phyloP scores from a whole-genome alignment of 2,797 vertebrate genomes.

The Pseudochirops corinnae region DNA sequence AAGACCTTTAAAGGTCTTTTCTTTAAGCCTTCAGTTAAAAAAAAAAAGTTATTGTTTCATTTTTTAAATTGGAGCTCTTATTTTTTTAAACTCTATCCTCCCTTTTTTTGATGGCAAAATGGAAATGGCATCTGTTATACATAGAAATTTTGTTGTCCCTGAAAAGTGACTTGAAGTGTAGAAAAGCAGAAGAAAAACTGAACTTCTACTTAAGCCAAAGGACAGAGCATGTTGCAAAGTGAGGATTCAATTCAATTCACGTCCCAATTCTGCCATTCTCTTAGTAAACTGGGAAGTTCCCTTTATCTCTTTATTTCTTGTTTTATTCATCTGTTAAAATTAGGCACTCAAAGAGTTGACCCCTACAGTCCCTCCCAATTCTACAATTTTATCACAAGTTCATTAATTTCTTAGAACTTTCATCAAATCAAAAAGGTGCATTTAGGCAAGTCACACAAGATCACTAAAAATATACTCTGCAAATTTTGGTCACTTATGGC shows the following conservation, averaged over 20 bases:
- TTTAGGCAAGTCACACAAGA: background rate
- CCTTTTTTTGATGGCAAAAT: conserved; percentile 17
- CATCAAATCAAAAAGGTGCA: conserved; percentile 23
- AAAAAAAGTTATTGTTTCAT: conserved; percentile 1
- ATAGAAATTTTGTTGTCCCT: background rate
- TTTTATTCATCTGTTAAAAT: background rate
- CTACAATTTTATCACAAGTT: background rate
- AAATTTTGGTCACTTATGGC: background rate
- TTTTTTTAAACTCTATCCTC: conserved; percentile 16
- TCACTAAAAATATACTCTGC: conserved; percentile 3
- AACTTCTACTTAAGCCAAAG: background rate
- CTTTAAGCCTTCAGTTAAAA: background rate
- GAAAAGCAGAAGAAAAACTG: conserved; percentile 13
- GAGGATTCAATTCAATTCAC: background rate
- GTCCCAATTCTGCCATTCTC: background rate
- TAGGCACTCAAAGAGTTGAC: background rate
- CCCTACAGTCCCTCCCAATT: background rate
- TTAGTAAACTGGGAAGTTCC: background rate
- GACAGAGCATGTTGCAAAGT: background rate
- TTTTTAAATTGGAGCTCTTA: background rate
- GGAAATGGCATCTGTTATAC: background rate
- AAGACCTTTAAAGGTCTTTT: conserved; percentile 64
- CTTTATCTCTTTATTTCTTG: background rate
- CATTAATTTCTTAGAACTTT: background rate
- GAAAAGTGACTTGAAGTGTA: background rate